phyloP scores from a whole-genome alignment of 2,797 vertebrate species.

The Acrocephalus scirpaceus region DNA sequence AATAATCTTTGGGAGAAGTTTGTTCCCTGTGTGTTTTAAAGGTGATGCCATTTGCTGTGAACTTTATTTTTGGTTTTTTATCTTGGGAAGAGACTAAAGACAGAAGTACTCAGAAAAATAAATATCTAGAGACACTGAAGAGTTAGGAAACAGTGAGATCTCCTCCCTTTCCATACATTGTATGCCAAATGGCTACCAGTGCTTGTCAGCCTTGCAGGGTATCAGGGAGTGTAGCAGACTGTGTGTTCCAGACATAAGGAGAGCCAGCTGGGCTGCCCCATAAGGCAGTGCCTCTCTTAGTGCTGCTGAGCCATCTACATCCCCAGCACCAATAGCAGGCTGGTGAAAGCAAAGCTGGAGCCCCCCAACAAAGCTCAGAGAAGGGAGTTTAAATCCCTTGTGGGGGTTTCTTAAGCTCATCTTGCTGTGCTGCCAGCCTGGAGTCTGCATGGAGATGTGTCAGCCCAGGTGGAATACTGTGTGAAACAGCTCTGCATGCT shows the following conservation, averaged over 20 bases:
- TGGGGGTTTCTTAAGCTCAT: background rate
- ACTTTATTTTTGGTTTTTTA: background rate
- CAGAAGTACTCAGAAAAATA: background rate
- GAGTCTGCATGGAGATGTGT: background rate
- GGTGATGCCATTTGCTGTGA: background rate
- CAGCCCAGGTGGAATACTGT: background rate
- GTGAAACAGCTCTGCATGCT: background rate
- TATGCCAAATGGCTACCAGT: background rate
- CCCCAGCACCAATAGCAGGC: background rate
- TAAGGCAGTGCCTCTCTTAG: background rate
- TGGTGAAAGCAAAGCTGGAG: background rate
- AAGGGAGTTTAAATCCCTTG: background rate
- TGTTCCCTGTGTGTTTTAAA: slow-evolving; percentile 15
- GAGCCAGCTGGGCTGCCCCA: slow-evolving; percentile 29
- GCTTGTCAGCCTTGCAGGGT: background rate
- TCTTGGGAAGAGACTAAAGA: background rate
- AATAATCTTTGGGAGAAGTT: background rate
- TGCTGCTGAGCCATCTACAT: background rate
- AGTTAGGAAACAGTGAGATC: background rate
- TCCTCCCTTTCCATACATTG: background rate
- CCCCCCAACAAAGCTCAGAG: background rate
- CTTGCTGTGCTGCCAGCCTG: background rate
- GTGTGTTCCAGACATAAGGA: background rate
- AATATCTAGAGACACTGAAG: background rate
- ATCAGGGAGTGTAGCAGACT: background rate